Evolutionary conservation across 1,140 invertebrate species (phyloP).

Genomic region (Drosophila gunungcola): DNA sequence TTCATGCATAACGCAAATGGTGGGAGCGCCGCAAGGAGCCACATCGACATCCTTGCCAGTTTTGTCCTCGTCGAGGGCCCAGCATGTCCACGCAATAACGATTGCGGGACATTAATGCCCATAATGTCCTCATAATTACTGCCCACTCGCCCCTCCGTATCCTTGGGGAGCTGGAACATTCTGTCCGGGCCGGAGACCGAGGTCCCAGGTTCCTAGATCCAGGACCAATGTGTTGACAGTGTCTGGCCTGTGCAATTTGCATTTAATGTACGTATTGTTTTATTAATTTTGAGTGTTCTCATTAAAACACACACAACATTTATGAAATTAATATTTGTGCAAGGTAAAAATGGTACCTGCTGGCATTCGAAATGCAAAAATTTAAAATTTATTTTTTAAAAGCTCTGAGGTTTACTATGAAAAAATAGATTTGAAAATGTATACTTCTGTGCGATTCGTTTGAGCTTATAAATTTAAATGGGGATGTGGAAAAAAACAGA

Average conservation of each 20-base stretch:
- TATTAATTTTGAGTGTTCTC: constrained; percentile 78
- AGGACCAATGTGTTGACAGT: constrained; percentile 44
- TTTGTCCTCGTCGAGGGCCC: constrained; percentile 37
- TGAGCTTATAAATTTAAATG: constrained; percentile 13
- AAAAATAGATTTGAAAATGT: not conserved
- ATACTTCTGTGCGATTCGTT: too few relatives aligned
- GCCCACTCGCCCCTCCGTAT: not conserved
- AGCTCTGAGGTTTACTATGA: constrained; percentile 6
- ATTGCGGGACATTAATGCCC: constrained; percentile 76
- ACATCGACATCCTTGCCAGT: constrained; percentile 33
- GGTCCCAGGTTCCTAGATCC: not conserved
- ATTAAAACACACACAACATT: constrained; percentile 72
- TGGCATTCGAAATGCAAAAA: constrained; percentile 38
- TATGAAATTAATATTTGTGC: constrained; percentile 70
- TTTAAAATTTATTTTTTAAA: constrained; percentile 37
- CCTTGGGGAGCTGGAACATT: constrained; percentile 13
- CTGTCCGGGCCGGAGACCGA: constrained; percentile 5
- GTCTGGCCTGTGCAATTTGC: constrained; percentile 66
- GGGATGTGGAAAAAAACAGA: not conserved
- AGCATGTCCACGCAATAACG: constrained; percentile 83
- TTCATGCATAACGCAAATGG: constrained; percentile 75
- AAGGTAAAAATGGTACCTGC: constrained; percentile 12
- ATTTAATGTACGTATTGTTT: constrained; percentile 81
- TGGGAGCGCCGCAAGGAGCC: constrained; percentile 64
- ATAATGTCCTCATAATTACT: constrained; percentile 84